Conservation (phyloP, 2,888 invertebrate species). For the Vesta saturnalis region DNA sequence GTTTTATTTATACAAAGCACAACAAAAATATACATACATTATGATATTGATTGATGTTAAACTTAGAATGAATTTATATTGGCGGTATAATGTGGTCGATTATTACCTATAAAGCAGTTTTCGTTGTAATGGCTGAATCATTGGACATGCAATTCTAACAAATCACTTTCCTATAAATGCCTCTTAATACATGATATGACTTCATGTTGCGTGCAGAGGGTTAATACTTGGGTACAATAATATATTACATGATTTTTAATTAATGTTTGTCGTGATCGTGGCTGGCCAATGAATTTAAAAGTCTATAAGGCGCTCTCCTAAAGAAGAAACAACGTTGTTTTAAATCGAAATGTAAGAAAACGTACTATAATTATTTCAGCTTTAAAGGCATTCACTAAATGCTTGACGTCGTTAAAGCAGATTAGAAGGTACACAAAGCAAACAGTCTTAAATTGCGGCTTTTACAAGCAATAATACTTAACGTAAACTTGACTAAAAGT, state of each 20-base stretch:
- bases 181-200: neutral
- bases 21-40: no score
- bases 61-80: neutral
- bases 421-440: conserved; percentile 15
- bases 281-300: no score
- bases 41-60: no score
- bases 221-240: no score
- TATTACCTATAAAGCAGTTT: neutral
- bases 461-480: conserved; percentile 26
- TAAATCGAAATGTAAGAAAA: no score
- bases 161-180: neutral
- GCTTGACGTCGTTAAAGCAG: conserved; percentile 5
- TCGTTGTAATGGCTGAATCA: neutral
- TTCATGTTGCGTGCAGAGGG: neutral
- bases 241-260: no score
- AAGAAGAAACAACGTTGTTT: no score
- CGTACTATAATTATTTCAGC: no score
- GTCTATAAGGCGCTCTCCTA: no score
- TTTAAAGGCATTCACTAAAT: no score
- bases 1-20: no score
- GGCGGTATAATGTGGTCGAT: neutral
- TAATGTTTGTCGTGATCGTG: no score
- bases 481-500: conserved; percentile 22
- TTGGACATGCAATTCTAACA: neutral
- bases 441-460: conserved; percentile 24